Conservation (phyloP, 1,140 invertebrate genomes). For the Dolichoris vasculosae region DNA sequence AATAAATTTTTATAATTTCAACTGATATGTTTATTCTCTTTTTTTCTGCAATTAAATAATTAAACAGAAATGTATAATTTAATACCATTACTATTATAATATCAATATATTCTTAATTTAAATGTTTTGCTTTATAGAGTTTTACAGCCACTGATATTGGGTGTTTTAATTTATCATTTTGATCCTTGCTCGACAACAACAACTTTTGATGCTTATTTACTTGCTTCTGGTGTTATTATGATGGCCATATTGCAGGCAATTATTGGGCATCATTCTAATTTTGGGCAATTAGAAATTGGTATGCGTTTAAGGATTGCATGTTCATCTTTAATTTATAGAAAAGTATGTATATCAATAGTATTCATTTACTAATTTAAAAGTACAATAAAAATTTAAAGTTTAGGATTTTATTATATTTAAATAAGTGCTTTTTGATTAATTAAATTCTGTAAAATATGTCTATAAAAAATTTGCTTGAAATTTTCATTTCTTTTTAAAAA, state of each 20-base stretch:
- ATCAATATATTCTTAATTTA: not conserved
- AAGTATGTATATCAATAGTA: constrained; percentile 64
- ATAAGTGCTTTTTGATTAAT: too few relatives aligned
- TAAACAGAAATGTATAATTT: too few relatives aligned
- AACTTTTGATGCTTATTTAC: constrained; percentile 68
- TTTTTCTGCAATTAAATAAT: too few relatives aligned
- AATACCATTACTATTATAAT: not conserved
- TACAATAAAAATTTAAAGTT: not conserved
- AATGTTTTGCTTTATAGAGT: constrained; percentile 59
- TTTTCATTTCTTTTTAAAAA: too few relatives aligned
- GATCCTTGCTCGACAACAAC: constrained; percentile 65
- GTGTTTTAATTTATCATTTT: constrained; percentile 73
- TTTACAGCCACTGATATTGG: constrained; percentile 67
- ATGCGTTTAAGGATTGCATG: constrained; percentile 76
- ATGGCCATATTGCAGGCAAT: constrained; percentile 68
- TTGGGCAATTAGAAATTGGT: constrained; percentile 72
- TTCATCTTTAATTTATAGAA: constrained; percentile 76
- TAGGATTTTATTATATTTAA: too few relatives aligned
- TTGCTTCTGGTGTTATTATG: constrained; percentile 71
- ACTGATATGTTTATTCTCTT: too few relatives aligned
- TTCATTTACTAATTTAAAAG: not conserved
- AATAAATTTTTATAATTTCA: too few relatives aligned
- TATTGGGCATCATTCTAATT: constrained; percentile 69
- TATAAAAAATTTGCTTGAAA: too few relatives aligned
- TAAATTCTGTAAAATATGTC: too few relatives aligned